Conservation (phyloP, 2,797 vertebrate species). For the Sylvia borin region DNA sequence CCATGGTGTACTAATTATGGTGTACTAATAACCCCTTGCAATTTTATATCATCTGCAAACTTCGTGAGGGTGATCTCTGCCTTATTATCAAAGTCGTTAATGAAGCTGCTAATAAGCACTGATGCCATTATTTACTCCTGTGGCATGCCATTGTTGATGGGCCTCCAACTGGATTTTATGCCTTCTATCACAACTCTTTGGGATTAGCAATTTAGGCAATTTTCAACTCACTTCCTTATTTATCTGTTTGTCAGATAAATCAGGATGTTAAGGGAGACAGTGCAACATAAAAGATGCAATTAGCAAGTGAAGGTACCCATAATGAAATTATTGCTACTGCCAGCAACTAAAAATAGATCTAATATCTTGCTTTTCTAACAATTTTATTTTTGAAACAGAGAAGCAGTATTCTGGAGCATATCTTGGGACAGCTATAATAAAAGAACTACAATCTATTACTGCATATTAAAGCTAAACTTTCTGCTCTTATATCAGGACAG, state of each 20-base stretch:
- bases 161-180: neutral
- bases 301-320: neutral
- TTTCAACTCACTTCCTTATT: neutral
- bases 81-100: neutral
- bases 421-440: neutral
- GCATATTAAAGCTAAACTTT: neutral
- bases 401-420: neutral
- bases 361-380: neutral
- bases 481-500: neutral
- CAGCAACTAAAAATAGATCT: neutral
- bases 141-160: neutral
- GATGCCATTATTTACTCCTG: neutral
- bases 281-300: neutral
- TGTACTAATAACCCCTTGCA: neutral
- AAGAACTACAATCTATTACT: neutral
- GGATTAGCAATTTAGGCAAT: neutral
- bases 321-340: neutral
- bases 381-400: neutral
- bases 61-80: neutral
- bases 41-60: neutral
- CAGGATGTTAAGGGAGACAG: neutral
- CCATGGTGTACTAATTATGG: no score
- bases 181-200: neutral
- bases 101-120: neutral
- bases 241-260: neutral